Percentiles rank a stretch among this genome's conserved stretches.
phyloP scores from a whole-genome alignment of 2,888 invertebrate genomes.

The Eilema sororculum region DNA sequence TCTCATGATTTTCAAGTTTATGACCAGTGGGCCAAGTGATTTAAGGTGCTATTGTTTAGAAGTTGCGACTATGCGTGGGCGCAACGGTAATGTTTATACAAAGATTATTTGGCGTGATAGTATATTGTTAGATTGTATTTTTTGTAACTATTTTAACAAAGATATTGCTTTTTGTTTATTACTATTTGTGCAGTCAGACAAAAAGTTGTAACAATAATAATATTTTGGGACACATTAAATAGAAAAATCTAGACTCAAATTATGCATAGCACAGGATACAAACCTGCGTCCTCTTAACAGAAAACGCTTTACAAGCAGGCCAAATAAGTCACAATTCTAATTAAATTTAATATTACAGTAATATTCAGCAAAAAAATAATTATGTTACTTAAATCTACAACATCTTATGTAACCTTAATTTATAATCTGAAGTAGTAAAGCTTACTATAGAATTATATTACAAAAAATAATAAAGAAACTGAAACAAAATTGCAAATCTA shows the following conservation, averaged over 20 bases:
- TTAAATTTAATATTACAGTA: too few species aligned
- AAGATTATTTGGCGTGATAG: constrained; percentile 40
- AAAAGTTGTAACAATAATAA: neutral
- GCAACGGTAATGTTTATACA: constrained; percentile 42
- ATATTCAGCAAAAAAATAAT: too few species aligned
- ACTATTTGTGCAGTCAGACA: neutral
- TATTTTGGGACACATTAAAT: neutral
- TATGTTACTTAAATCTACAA: neutral
- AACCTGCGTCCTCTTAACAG: too few species aligned
- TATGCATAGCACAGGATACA: too few species aligned
- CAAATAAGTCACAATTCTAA: too few species aligned
- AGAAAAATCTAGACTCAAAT: too few species aligned
- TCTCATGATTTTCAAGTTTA: constrained; percentile 37
- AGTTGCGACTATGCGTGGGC: constrained; percentile 29
- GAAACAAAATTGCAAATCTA: constrained; percentile 4
- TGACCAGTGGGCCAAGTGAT: constrained; percentile 54
- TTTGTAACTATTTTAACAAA: neutral
- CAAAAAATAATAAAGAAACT: neutral
- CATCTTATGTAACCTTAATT: neutral
- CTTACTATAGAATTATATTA: too few species aligned
- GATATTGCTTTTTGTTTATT: neutral
- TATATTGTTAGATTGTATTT: neutral
- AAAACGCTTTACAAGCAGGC: too few species aligned
- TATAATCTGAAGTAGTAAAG: too few species aligned
- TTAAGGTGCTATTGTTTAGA: constrained; percentile 59